These are phyloP conservation scores for Vespertilio murinus DNA, from an alignment of 2,797 vertebrate species.

Conservation along the genomic window DNA sequence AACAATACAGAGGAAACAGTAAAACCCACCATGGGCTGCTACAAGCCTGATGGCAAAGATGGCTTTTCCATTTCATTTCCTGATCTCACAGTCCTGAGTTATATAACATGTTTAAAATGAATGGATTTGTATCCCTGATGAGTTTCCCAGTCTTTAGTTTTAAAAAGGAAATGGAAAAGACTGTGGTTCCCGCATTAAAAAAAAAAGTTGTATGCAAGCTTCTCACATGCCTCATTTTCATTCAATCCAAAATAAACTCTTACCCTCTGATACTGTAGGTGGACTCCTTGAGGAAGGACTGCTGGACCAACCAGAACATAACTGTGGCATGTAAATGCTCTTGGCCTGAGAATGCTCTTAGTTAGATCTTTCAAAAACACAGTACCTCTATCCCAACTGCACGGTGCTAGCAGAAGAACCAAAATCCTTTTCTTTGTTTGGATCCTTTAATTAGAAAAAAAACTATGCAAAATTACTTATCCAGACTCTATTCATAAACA, in stretches of 20 bases:
- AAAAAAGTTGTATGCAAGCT: conserved; percentile 63
- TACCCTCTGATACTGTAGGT: conserved; percentile 50
- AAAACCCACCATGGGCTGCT: conserved; percentile 63
- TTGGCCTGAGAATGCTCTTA: not conserved
- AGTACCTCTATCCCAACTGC: not conserved
- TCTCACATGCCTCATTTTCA: conserved; percentile 72
- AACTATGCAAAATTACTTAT: conserved; percentile 28
- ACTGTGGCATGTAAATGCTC: not conserved
- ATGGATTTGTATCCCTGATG: conserved; percentile 80
- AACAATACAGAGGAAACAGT: not conserved
- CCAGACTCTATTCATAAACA: conserved; percentile 38
- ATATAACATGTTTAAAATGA: conserved; percentile 79
- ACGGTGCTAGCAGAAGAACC: not conserved
- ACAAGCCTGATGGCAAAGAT: conserved; percentile 75
- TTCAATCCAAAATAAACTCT: conserved; percentile 62
- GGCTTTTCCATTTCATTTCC: conserved; percentile 83
- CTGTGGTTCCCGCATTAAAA: conserved; percentile 66
- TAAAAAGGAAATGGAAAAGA: conserved; percentile 83
- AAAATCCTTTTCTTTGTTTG: conserved; percentile 4
- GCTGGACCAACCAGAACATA: conserved; percentile 31
- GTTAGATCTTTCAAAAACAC: conserved; percentile 32
- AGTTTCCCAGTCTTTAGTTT: conserved; percentile 82
- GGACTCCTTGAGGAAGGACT: conserved; percentile 38
- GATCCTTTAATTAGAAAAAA: conserved; percentile 37
- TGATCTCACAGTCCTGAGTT: conserved; percentile 72